Conservation (phyloP, 2,113 vertebrate genomes). For the Brachionichthys hirsutus region DNA sequence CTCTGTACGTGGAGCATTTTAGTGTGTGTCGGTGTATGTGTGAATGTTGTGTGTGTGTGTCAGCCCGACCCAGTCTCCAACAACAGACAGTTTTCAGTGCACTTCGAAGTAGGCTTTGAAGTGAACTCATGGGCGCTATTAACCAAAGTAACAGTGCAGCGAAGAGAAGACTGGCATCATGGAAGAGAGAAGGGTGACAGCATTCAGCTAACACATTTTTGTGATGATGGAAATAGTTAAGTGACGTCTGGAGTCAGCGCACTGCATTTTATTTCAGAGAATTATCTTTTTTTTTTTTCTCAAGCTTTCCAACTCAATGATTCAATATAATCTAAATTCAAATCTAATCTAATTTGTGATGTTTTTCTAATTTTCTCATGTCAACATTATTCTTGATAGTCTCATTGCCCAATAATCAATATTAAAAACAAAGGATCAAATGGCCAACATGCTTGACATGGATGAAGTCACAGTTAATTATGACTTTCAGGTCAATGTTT, state of each 20-base stretch:
- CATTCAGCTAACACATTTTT: constrained; percentile 52
- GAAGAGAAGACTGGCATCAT: constrained; percentile 63
- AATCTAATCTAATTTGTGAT: no score
- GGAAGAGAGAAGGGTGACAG: constrained; percentile 61
- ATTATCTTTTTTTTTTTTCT: not conserved
- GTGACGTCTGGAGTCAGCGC: constrained; percentile 18
- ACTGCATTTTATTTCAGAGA: not conserved
- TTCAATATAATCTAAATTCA: no score
- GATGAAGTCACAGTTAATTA: no score
- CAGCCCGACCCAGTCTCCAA: constrained; percentile 49
- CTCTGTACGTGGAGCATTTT: constrained; percentile 41
- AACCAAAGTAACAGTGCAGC: constrained; percentile 47
- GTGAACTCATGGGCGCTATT: constrained; percentile 72
- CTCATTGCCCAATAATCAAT: no score
- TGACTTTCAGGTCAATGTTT: no score
- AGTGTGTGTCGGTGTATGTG: constrained; percentile 34
- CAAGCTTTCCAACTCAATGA: no score
- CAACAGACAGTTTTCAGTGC: constrained; percentile 52
- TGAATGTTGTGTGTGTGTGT: constrained; percentile 62
- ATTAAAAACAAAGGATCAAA: no score
- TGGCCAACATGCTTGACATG: no score
- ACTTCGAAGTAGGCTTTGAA: constrained; percentile 55
- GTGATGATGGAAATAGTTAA: constrained; percentile 41
- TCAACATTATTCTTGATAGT: no score
- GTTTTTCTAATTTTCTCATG: no score